A percentile compares a stretch with the other conserved stretches of the same genome.
phyloP scores from a whole-genome alignment of 2,797 vertebrate species.

The Glossophaga mutica region DNA sequence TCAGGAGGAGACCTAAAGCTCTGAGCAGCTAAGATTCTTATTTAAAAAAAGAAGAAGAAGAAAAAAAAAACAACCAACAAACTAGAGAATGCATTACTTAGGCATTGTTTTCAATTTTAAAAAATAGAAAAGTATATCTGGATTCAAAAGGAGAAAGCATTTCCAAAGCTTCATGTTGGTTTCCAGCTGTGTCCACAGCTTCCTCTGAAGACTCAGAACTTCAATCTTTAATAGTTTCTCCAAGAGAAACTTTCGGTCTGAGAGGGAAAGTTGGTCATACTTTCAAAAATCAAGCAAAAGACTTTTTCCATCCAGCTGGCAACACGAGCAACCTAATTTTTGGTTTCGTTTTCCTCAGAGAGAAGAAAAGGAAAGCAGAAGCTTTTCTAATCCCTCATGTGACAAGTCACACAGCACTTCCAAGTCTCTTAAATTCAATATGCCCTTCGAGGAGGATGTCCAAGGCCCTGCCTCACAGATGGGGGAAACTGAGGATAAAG shows the following conservation, averaged over 20 bases:
- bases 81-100: not conserved
- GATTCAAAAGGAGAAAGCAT: no score
- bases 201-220: not conserved
- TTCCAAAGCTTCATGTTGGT: no score
- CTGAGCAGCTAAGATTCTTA: not conserved
- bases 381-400: not conserved
- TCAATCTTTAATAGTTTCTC: not conserved
- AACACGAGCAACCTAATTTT: not conserved
- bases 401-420: not conserved
- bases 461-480: not conserved
- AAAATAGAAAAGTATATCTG: not conserved
- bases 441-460: not conserved
- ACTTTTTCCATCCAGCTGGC: conserved; percentile 15
- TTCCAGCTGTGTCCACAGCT: not conserved
- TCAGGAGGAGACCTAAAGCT: not conserved
- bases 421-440: not conserved
- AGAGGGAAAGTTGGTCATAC: not conserved
- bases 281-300: not conserved
- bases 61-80: not conserved
- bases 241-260: not conserved
- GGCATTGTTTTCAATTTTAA: not conserved
- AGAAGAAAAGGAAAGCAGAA: not conserved
- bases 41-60: not conserved
- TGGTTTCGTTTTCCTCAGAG: conserved; percentile 59
- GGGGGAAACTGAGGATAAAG: not conserved